Base-by-base conservation (phyloP, 2,113 vertebrate genomes). In the Thalassoma bifasciatum region DNA sequence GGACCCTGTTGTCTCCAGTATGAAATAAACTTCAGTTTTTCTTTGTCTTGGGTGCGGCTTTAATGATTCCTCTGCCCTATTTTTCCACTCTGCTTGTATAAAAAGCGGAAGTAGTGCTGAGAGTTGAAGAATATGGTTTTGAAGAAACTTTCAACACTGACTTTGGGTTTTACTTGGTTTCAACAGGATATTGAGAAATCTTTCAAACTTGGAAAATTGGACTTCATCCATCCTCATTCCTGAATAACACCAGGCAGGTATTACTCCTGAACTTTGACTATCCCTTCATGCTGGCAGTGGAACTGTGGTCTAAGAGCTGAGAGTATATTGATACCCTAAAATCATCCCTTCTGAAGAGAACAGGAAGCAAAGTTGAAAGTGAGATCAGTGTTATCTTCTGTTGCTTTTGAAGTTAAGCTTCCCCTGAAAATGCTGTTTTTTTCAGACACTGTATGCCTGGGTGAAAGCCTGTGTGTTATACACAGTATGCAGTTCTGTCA, bases 181-280 rank as follows among this genome's bases (percentile, higher is more conserved):
- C 59, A 53, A 21, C 5, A 14, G 30, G 9, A 34, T 23, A 53
- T 23, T 64, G 4, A 52, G 46, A 62, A 58, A 30, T 21, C 26
- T 49, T 49, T 52, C 61, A 42, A 67, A 44, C 22, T 72, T 77
- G 75, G 22, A 16, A 66, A 72, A 75, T 26, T 56, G 12, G 65
- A 77, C 47, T 63, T 37, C 37, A 12, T 44, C 57, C 50, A 52
- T 38, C 62, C 19, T 34, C 42, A 5, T 19, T 56, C 30, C 14
- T 7, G 19, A 8, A 38, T 16, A 23, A 49, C 36, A 69, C 47
- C 42, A 49, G 14, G 21, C 12, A 56, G 7, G 5, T 47, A 14
- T 57, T 57, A 36, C 37, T 6, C 22, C 10, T 12, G 53, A 30
- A 13, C 44, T 10, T 21, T 34, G 30, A 23, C 14, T 8, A 7